Evolutionary conservation across 2,797 vertebrate genomes (phyloP).

Genomic region (Bovichtus variegatus): DNA sequence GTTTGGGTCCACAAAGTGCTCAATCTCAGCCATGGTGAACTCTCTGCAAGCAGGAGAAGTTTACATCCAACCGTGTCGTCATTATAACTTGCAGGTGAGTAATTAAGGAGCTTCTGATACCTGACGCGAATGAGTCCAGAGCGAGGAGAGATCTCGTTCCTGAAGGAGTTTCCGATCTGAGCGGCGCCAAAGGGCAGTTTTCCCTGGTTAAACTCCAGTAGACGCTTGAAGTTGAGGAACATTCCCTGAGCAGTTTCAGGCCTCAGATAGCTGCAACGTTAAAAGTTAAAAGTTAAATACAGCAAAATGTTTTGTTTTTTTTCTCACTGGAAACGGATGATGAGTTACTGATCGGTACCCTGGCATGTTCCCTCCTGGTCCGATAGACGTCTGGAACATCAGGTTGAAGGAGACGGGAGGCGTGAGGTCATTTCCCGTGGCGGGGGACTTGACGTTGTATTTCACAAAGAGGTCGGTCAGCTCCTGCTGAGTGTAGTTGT

Average conservation of each 20-base stretch:
- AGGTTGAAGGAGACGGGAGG: constrained; percentile 96
- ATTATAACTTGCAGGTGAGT: background rate
- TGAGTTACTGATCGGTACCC: constrained; percentile 82
- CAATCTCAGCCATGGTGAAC: constrained; percentile 97
- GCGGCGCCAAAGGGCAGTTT: constrained; percentile 94
- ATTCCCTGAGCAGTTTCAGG: constrained; percentile 97
- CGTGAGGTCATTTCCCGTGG: constrained; percentile 94
- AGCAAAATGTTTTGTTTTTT: background rate
- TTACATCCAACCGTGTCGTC: background rate
- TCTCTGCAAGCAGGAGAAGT: constrained; percentile 79
- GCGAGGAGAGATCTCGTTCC: constrained; percentile 95
- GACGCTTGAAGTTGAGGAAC: constrained; percentile 96
- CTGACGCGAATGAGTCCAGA: constrained; percentile 95
- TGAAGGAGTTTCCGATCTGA: constrained; percentile 95
- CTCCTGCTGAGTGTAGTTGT: constrained; percentile 94
- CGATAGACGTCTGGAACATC: constrained; percentile 99
- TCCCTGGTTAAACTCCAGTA: constrained; percentile 95
- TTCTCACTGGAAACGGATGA: background rate
- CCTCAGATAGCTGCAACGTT: constrained; percentile 90
- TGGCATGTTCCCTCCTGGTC: constrained; percentile 95
- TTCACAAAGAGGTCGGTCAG: constrained; percentile 94
- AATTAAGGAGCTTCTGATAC: constrained; percentile 64
- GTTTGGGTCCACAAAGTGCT: constrained; percentile 98
- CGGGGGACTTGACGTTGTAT: constrained; percentile 95
- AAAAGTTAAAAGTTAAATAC: background rate